Evolutionary conservation across 2,797 vertebrate species (phyloP).

Genomic region (Adelosebastes latens): DNA sequence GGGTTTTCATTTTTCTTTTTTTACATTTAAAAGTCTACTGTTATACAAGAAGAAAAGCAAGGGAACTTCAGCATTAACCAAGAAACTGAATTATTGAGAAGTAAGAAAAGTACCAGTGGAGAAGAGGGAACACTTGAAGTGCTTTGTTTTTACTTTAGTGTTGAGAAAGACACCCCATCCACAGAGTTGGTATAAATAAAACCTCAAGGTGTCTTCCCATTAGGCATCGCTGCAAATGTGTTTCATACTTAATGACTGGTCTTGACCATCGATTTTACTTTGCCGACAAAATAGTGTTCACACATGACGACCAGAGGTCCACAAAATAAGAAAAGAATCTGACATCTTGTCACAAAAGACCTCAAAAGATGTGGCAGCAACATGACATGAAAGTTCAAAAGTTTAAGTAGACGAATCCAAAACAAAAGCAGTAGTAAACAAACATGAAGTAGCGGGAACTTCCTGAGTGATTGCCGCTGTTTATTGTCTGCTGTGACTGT

Average conservation of each 20-base stretch:
- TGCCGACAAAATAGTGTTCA: background rate
- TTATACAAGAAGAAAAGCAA: background rate
- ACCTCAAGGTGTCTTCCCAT: background rate
- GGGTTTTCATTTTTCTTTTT: background rate
- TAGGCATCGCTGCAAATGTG: background rate
- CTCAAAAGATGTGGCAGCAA: background rate
- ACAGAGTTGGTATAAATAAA: conserved; percentile 16
- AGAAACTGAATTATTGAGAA: conserved; percentile 42
- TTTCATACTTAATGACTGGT: background rate
- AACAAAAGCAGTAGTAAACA: background rate
- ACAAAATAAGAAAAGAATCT: background rate
- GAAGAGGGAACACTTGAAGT: conserved; percentile 11
- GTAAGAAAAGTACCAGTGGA: conserved; percentile 17
- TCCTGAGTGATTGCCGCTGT: background rate
- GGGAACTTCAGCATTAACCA: conserved; percentile 17
- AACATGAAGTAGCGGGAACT: background rate
- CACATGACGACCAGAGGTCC: background rate
- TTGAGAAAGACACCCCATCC: background rate
- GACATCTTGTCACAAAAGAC: background rate
- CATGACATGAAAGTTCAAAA: background rate
- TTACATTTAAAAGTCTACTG: background rate
- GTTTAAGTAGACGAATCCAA: background rate
- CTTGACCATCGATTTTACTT: background rate
- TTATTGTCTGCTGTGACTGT: background rate
- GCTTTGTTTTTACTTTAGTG: conserved; percentile 7